phyloP scores from a whole-genome alignment of 2,113 vertebrate species.

The Elanus axillaris region DNA sequence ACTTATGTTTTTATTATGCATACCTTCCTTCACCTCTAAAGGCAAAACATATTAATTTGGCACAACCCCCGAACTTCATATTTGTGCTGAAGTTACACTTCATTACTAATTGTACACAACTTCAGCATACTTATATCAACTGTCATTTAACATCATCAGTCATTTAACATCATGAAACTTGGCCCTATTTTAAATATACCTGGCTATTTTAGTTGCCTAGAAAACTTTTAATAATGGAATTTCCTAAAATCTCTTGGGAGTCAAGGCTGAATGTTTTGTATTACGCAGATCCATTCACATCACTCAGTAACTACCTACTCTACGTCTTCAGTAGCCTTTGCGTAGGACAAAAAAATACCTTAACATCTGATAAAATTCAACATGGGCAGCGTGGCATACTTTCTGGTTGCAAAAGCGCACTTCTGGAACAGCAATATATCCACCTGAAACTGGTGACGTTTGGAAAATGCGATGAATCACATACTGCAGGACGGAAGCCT shows the following conservation, averaged over 20 bases:
- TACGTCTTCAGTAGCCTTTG: background rate
- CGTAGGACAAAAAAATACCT: fast-evolving
- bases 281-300: background rate
- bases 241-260: background rate
- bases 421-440: background rate
- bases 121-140: background rate
- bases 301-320: background rate
- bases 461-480: background rate
- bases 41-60: background rate
- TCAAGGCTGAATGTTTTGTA: background rate
- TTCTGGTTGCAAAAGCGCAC: background rate
- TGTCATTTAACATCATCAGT: background rate
- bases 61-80: background rate
- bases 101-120: background rate
- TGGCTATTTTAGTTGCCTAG: background rate
- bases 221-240: background rate
- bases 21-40: background rate
- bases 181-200: background rate
- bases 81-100: background rate
- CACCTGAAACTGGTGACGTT: background rate
- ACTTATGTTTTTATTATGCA: background rate
- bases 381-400: background rate
- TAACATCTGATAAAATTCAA: background rate
- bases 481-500: background rate
- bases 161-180: background rate